Evolutionary conservation across 2,888 invertebrate species (phyloP).

Genomic region (Plusia festucae): DNA sequence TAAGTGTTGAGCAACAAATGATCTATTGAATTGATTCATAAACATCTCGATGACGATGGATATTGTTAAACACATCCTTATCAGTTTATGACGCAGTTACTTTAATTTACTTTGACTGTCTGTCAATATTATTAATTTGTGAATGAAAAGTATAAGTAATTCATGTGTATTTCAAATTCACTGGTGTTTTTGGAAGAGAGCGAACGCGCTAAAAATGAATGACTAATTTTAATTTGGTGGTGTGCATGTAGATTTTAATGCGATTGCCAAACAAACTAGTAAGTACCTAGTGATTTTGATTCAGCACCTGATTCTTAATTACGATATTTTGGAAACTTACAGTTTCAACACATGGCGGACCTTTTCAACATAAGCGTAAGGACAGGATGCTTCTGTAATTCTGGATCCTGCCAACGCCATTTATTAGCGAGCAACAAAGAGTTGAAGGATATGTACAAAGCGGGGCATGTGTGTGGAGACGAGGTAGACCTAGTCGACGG

Average conservation of each 20-base stretch:
- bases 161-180: too few species aligned
- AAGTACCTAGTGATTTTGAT: too few species aligned
- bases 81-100: conserved; percentile 30
- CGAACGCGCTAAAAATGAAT: too few species aligned
- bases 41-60: conserved; percentile 38
- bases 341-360: conserved; percentile 97
- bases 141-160: neutral
- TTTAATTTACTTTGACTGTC: neutral
- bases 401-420: conserved; percentile 97
- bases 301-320: neutral
- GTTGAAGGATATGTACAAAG: conserved; percentile 93
- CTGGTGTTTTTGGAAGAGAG: too few species aligned
- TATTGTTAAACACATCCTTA: conserved; percentile 22
- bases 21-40: conserved; percentile 23
- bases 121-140: neutral
- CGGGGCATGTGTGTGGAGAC: conserved; percentile 98
- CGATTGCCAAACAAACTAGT: too few species aligned
- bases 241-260: too few species aligned
- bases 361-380: conserved; percentile 95
- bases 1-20: conserved; percentile 10
- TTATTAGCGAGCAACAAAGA: conserved; percentile 91
- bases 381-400: conserved; percentile 99
- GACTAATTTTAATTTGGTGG: too few species aligned
- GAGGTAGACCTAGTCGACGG: conserved; percentile 95
- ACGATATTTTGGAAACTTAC: conserved; percentile 53